Evolutionary conservation across 2,113 vertebrate genomes (phyloP), one percentile per base, ranked within the genome.

Genomic region (Smithornis capensis): DNA sequence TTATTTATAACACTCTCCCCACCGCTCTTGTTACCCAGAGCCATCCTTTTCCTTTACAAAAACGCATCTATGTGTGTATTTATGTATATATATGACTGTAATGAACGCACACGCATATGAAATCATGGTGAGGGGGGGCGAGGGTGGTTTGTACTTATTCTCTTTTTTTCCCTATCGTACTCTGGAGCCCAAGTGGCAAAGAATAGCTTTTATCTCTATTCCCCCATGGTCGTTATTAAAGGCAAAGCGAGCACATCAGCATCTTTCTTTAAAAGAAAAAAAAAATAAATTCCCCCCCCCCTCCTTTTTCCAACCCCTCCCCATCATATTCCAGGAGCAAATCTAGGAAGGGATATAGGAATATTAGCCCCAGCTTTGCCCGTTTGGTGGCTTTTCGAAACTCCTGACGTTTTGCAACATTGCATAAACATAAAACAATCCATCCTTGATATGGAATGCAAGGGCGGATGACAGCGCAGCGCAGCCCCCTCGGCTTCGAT

Each of bases 391-490:
- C 94, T 96, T 97, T 59, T 71, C 91, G 88, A 90, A 95, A 96
- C 96, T 92, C 96, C 97, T 95, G 97, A 97, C 97, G 97, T 97
- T 97, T 93, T 97, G 96, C 97, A 96, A 97, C 97, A 96, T 96
- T 91, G 98, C 98, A 97, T 98, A 97, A 97, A 97, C 98, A 98
- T 97, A 98, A 98, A 98, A 97, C 98, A 97, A 98, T 98, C 97
- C 97, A 98, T 98, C 97, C 97, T 98, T 96, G 98, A 98, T 98
- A 98, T 98, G 98, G 97, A 98, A 97, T 98, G 98, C 97, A 95
- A 97, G 98, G 96, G 97, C 97, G 98, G 97, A 97, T 98, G 98
- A 98, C 97, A 97, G 94, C 96, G 82, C 94, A 93, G 98, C 96
- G 98, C 98, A 97, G 97, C 98, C 98, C 98, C 98, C 97, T 97